Conservation (phyloP, 1,140 invertebrate species). For the Marisa cornuarietis region DNA sequence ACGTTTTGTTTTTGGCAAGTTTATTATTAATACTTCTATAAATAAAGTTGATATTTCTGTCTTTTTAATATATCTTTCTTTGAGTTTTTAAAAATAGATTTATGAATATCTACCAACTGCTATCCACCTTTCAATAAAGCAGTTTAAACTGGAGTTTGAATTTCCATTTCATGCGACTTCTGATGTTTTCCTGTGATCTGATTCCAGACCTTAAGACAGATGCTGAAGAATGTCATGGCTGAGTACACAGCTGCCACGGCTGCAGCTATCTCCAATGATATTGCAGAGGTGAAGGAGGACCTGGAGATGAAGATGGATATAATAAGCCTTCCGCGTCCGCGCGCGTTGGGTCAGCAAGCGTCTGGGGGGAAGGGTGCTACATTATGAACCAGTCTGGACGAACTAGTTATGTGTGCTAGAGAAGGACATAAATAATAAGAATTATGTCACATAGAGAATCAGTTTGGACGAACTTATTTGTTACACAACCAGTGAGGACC, state of each 20-base stretch:
- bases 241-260: constrained; percentile 32
- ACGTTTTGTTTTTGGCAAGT: no score
- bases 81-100: no score
- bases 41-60: no score
- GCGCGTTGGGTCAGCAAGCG: constrained; percentile 38
- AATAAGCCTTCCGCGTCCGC: constrained; percentile 46
- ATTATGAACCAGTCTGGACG: neutral
- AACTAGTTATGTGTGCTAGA: neutral
- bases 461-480: neutral
- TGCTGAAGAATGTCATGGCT: constrained; percentile 44
- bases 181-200: neutral
- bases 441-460: neutral
- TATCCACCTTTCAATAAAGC: no score
- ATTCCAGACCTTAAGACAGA: constrained; percentile 41
- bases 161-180: no score
- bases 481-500: neutral
- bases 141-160: no score
- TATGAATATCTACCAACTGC: no score
- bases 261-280: constrained; percentile 37
- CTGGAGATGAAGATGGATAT: constrained; percentile 53
- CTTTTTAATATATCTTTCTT: no score
- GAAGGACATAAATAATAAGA: neutral
- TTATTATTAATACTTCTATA: no score
- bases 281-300: constrained; percentile 39
- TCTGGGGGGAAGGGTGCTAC: neutral